Percentiles rank a stretch among this genome's conserved stretches.
These are phyloP conservation scores for Diabrotica virgifera DNA, from an alignment of 1,140 invertebrate species.

Conservation along the genomic window DNA sequence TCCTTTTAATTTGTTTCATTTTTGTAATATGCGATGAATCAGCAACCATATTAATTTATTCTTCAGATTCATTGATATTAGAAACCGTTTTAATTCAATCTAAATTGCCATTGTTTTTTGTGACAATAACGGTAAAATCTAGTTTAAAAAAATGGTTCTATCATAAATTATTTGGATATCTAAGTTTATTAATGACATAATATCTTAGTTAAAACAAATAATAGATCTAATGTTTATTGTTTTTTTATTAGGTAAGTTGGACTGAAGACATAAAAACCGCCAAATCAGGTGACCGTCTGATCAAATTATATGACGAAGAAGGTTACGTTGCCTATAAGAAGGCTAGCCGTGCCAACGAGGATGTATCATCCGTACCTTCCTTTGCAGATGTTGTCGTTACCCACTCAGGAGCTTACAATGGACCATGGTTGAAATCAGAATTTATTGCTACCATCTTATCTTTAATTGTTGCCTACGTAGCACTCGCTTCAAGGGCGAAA, in stretches of 20 bases:
- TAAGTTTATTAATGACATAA: too few species aligned
- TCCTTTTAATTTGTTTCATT: too few species aligned
- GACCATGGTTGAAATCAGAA: conserved; percentile 90
- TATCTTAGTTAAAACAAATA: too few species aligned
- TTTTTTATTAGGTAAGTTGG: conserved; percentile 76
- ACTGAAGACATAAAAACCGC: conserved; percentile 81
- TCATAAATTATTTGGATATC: too few species aligned
- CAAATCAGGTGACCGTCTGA: conserved; percentile 70
- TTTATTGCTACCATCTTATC: conserved; percentile 78
- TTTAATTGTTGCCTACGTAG: conserved; percentile 79
- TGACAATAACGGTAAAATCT: too few species aligned
- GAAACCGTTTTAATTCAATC: too few species aligned
- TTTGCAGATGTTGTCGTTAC: conserved; percentile 72
- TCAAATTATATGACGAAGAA: conserved; percentile 89
- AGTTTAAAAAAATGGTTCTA: too few species aligned
- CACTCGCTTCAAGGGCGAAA: conserved; percentile 74
- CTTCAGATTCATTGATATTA: too few species aligned
- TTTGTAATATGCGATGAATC: too few species aligned
- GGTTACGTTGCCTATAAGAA: conserved; percentile 80
- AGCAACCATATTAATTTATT: too few species aligned
- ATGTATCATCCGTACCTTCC: conserved; percentile 66
- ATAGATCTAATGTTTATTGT: not conserved
- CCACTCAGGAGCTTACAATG: conserved; percentile 84
- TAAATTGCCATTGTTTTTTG: too few species aligned
- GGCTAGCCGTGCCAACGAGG: conserved; percentile 66